A percentile compares a stretch with the other conserved stretches of the same genome.
Evolutionary conservation across 2,888 invertebrate genomes (phyloP).

Genomic region (Arctia plantaginis): DNA sequence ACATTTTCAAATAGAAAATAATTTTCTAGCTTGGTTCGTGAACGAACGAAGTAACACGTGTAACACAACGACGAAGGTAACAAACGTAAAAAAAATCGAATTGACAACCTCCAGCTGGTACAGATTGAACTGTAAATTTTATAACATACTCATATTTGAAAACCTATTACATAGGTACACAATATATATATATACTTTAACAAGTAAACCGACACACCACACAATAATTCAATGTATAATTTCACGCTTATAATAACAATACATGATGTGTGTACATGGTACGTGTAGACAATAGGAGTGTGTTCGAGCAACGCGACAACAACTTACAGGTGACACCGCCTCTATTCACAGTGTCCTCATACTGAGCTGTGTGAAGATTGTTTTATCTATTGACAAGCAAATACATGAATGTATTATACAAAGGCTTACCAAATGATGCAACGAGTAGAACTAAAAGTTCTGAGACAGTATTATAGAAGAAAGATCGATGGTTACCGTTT

Average conservation of each 20-base stretch:
- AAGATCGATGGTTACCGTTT: background rate
- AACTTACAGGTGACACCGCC: background rate
- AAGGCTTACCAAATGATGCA: background rate
- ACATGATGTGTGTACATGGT: background rate
- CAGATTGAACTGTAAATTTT: background rate
- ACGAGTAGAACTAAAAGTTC: background rate
- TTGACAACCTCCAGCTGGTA: background rate
- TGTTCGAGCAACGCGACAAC: background rate
- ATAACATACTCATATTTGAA: background rate
- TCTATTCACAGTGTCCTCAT: background rate
- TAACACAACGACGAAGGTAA: too few species aligned
- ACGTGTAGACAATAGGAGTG: background rate
- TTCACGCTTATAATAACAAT: constrained; percentile 10
- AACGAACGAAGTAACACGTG: too few species aligned
- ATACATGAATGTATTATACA: background rate
- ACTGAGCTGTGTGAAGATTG: background rate
- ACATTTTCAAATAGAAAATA: too few species aligned
- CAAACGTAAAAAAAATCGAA: too few species aligned
- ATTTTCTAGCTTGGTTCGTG: too few species aligned
- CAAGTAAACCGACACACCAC: background rate
- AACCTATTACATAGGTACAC: background rate
- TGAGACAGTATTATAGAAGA: background rate
- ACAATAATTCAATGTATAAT: constrained; percentile 6
- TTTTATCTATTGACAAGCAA: background rate
- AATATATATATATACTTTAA: background rate